Conservation (phyloP, 2,888 invertebrate species). For the Drosophila mimetica region DNA sequence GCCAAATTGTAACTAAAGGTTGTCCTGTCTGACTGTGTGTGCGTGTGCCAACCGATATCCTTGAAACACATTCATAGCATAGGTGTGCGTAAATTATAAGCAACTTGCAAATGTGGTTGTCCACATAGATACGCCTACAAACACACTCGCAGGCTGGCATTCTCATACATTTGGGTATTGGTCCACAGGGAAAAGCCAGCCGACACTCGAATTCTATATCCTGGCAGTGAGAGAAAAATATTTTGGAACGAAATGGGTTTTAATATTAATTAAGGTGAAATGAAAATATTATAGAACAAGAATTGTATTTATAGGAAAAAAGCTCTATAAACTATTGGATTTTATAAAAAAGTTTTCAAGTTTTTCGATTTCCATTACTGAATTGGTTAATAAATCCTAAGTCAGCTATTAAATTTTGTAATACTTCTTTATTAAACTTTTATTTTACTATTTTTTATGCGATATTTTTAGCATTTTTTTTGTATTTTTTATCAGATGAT, state of each 20-base stretch:
- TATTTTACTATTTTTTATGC: too few relatives aligned
- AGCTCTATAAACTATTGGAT: too few relatives aligned
- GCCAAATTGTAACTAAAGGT: slow-evolving; percentile 70
- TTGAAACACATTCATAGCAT: slow-evolving; percentile 53
- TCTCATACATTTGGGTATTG: slow-evolving; percentile 61
- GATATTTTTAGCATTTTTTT: too few relatives aligned
- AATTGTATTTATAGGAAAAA: too few relatives aligned
- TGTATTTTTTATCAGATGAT: too few relatives aligned
- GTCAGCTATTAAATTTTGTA: too few relatives aligned
- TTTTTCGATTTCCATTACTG: too few relatives aligned
- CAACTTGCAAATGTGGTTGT: slow-evolving; percentile 68
- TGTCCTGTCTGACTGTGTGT: slow-evolving; percentile 26
- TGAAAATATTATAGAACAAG: background rate
- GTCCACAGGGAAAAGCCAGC: slow-evolving; percentile 56
- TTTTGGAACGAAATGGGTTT: too few relatives aligned
- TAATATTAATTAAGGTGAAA: background rate
- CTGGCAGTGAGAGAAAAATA: slow-evolving; percentile 18
- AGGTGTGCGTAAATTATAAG: slow-evolving; percentile 69
- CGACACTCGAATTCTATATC: slow-evolving; percentile 1
- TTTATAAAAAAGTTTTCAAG: too few relatives aligned
- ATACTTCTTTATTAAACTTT: too few relatives aligned
- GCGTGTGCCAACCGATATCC: slow-evolving; percentile 52
- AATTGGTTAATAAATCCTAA: too few relatives aligned
- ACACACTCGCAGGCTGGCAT: slow-evolving; percentile 15
- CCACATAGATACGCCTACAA: slow-evolving; percentile 21